Evolutionary conservation across 2,888 invertebrate genomes (phyloP), one percentile per base, ranked within the genome.

Genomic region (Linyphia triangularis): DNA sequence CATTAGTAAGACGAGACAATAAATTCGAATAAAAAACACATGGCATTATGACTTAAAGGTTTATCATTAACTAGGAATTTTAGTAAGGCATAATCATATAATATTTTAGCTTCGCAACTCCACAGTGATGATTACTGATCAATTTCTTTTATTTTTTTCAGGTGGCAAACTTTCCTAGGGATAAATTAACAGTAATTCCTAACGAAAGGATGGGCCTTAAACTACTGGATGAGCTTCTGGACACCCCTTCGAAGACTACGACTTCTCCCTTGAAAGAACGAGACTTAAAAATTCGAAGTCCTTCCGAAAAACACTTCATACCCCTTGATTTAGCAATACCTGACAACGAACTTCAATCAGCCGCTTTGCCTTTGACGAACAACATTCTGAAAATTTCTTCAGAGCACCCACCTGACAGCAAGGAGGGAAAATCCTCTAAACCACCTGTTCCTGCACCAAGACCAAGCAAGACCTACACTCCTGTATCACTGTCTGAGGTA

Each of bases 391-490:
- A 84, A 37, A 75, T 84, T 33, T 84, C 75, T 9, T 73, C 70
- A 3, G 82, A 70, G 6, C 59, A 59, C 22, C 30, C 40, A 6
- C 2, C 70, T 4, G 85, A 78, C 5, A 19, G 51, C n/a, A 69
- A 13, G 30, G 28, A 67, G 1, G 51, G 24, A 33, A 79, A 79
- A 24, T 24, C 65, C 7, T 67, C 73, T 0, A 86, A 86, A 19
- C 86, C 86, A 13, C 88, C 88, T 13, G 75, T 88, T 7, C 88
- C 88, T 16, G 88, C 88, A 33, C 88, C 88, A 3, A 73, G 88
- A 57, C 88, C 88, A 16, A 82, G 82, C 70, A 88, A 88, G 61
- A 26, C 51, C 2, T 24, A 26, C 30, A 37, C 67, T n/a, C n/a
- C 40, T 13, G 40, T n/a, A 16, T 28, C 61, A 16, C 30, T 57